These are phyloP conservation scores for Ochropacha duplaris DNA, from an alignment of 2,888 invertebrate genomes.

Conservation along the genomic window DNA sequence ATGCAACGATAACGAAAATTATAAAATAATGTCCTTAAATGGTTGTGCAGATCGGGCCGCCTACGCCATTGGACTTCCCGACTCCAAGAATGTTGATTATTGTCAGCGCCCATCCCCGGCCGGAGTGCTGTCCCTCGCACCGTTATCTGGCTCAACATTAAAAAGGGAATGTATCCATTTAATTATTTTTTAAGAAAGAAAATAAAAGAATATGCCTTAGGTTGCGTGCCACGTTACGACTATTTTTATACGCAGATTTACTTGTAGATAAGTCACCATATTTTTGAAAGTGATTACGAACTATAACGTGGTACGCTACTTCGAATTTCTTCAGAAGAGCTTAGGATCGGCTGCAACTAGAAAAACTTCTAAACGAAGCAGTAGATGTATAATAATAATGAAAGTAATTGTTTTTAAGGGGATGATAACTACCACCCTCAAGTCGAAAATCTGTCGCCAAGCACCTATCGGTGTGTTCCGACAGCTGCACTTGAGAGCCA, in stretches of 20 bases:
- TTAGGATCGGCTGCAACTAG: no score
- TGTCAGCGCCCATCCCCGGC: neutral
- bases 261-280: no score
- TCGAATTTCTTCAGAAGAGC: no score
- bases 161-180: neutral
- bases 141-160: neutral
- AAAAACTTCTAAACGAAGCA: neutral
- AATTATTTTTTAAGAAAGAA: neutral
- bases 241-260: no score
- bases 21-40: neutral
- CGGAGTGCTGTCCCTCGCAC: neutral
- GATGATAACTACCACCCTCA: no score
- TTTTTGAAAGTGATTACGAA: no score
- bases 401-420: no score
- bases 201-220: neutral
- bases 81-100: neutral
- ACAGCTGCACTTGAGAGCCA: no score
- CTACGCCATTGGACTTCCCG: neutral
- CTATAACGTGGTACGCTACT: no score
- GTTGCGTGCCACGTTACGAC: no score
- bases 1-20: neutral
- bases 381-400: neutral
- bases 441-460: no score
- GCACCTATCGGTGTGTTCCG: no score
- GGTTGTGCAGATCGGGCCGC: neutral